These are phyloP conservation scores for Phylloscopus whistleri DNA, from an alignment of 2,113 vertebrate species.

Conservation along the genomic window DNA sequence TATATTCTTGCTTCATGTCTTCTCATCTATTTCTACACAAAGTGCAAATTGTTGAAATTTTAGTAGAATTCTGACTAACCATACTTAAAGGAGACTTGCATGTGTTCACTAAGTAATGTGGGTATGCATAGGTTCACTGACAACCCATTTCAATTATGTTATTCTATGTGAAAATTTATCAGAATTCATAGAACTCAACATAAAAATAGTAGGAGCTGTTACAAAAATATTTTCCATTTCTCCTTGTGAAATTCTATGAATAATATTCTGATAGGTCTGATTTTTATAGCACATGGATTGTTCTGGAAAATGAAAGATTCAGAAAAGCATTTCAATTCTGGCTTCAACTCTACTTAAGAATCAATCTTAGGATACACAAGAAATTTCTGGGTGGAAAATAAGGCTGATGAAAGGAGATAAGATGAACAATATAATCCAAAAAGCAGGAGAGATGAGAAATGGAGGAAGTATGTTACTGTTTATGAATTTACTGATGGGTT, in stretches of 20 bases:
- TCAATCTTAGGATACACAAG: background rate
- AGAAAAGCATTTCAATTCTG: background rate
- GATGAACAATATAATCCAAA: background rate
- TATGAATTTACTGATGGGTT: background rate
- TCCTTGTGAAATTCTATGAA: background rate
- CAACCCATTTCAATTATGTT: background rate
- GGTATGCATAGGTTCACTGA: background rate
- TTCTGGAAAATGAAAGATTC: background rate
- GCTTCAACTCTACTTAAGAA: background rate
- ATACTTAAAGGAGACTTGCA: background rate
- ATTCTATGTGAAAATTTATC: background rate
- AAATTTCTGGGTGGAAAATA: background rate
- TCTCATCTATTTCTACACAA: background rate
- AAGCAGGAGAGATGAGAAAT: background rate
- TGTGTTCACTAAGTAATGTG: background rate
- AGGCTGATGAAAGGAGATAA: background rate
- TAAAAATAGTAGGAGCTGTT: background rate
- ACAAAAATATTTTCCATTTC: background rate
- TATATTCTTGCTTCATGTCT: background rate
- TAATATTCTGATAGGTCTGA: background rate
- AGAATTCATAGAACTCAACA: background rate
- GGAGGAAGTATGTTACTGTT: background rate
- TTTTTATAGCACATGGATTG: background rate
- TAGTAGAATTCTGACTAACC: background rate
- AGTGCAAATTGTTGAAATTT: background rate